These are phyloP conservation scores for Platyscapa corneri DNA, from an alignment of 1,140 invertebrate genomes.

Conservation along the genomic window DNA sequence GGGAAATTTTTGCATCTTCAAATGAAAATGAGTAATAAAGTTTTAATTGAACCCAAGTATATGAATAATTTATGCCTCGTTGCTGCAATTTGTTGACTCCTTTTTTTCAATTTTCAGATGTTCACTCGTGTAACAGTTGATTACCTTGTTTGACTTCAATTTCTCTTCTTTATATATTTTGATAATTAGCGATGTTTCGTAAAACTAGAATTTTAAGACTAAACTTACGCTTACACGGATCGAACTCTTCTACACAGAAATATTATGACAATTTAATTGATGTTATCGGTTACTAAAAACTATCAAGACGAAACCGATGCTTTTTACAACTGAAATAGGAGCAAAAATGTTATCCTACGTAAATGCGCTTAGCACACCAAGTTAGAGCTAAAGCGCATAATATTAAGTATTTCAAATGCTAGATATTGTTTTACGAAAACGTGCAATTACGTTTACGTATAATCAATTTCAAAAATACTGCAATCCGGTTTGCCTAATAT, in stretches of 20 bases:
- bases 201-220: background rate
- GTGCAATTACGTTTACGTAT: background rate
- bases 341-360: background rate
- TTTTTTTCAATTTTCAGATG: conserved; percentile 24
- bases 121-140: conserved; percentile 11
- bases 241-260: background rate
- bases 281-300: background rate
- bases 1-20: background rate
- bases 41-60: conserved; percentile 14
- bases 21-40: conserved; percentile 22
- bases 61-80: conserved; percentile 29
- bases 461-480: background rate
- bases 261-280: background rate
- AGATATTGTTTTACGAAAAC: background rate
- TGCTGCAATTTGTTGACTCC: background rate
- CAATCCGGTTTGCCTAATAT: background rate
- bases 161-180: background rate
- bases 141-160: conserved; percentile 20
- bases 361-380: background rate
- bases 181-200: background rate
- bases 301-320: too few relatives aligned
- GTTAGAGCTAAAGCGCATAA: background rate
- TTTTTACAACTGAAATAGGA: background rate
- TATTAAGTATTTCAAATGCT: background rate
- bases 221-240: background rate